phyloP scores from a whole-genome alignment of 2,888 invertebrate genomes.

The Eristalis pertinax region DNA sequence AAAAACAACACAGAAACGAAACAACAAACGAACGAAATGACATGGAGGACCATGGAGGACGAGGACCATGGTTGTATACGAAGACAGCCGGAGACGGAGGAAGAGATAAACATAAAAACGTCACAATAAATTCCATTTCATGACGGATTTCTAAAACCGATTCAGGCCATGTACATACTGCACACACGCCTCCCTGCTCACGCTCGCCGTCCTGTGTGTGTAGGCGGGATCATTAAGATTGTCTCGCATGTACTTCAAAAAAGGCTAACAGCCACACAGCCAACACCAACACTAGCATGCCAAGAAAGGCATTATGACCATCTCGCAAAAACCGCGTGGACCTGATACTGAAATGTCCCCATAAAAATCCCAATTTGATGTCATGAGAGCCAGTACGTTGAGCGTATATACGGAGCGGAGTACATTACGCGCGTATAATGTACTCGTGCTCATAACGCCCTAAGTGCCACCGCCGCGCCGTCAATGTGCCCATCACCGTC shows the following conservation, averaged over 20 bases:
- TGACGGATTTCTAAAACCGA: slow-evolving; percentile 58
- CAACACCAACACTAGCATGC: neutral
- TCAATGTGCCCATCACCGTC: neutral
- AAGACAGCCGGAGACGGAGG: neutral
- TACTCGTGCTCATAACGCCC: slow-evolving; percentile 31
- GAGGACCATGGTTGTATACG: neutral
- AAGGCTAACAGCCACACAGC: slow-evolving; percentile 8
- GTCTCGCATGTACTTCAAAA: slow-evolving; percentile 30
- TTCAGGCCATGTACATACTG: slow-evolving; percentile 12
- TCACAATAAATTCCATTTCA: slow-evolving; percentile 56
- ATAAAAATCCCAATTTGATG: slow-evolving; percentile 70
- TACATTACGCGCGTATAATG: slow-evolving; percentile 35
- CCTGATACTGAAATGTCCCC: slow-evolving; percentile 68
- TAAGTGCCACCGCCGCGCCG: slow-evolving; percentile 29
- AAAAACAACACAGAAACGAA: slow-evolving; percentile 17
- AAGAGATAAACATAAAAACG: slow-evolving; percentile 49
- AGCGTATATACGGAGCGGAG: neutral
- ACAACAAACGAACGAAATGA: slow-evolving; percentile 3
- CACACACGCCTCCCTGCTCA: neutral
- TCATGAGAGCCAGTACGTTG: slow-evolving; percentile 51
- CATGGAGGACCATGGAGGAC: neutral
- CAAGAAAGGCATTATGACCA: slow-evolving; percentile 52
- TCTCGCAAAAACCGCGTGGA: slow-evolving; percentile 57
- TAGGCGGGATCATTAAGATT: slow-evolving; percentile 49
- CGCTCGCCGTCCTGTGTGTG: slow-evolving; percentile 13